Conservation (phyloP, 2,888 invertebrate species). For the Drosophila meridionalis region DNA sequence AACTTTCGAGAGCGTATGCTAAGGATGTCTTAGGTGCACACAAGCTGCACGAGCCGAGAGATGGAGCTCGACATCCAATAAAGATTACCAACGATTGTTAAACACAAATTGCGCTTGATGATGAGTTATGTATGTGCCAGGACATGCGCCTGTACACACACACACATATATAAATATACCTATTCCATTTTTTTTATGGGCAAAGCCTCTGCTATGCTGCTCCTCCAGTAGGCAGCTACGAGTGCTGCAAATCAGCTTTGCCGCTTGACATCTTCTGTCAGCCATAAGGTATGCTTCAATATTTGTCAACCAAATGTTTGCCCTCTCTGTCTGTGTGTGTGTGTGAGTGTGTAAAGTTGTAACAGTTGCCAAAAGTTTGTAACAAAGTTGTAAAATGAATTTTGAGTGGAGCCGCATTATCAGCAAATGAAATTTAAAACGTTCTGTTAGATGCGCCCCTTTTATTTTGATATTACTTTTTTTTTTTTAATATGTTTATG, state of each 20-base stretch:
- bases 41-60: conserved; percentile 17
- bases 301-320: conserved; percentile 46
- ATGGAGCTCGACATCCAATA: conserved; percentile 70
- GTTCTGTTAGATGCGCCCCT: conserved; percentile 26
- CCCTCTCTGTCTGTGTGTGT: not conserved
- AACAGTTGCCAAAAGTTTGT: conserved; percentile 39
- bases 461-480: not conserved
- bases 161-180: not conserved
- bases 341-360: conserved; percentile 29
- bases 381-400: conserved; percentile 68
- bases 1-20: conserved; percentile 54
- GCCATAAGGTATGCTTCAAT: conserved; percentile 57
- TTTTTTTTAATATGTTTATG: conserved; percentile 25
- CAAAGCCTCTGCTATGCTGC: conserved; percentile 3
- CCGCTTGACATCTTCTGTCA: conserved; percentile 44
- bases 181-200: conserved; percentile 5
- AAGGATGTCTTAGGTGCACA: conserved; percentile 50
- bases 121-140: conserved; percentile 66
- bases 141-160: conserved; percentile 13
- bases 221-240: conserved; percentile 33
- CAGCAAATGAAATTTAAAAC: conserved; percentile 73
- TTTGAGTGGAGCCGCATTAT: conserved; percentile 61
- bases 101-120: conserved; percentile 77
- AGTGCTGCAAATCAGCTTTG: conserved; percentile 65
- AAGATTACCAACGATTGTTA: conserved; percentile 78